Evolutionary conservation across 2,113 vertebrate genomes (phyloP).

Genomic region (Oncorhynchus nerka): DNA sequence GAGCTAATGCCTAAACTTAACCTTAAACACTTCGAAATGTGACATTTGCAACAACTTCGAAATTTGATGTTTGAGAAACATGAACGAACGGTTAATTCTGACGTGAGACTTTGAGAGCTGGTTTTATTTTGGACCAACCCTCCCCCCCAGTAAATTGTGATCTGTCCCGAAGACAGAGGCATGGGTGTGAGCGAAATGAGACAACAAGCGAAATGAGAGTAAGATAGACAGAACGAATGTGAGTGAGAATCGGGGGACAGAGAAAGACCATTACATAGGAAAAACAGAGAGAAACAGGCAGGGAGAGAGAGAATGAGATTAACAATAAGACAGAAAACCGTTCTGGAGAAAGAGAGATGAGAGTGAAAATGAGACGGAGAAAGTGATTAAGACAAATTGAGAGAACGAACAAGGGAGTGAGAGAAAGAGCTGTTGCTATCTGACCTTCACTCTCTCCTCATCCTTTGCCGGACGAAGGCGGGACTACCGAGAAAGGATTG

Average conservation of each 20-base stretch:
- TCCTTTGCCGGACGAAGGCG: slow-evolving; percentile 40
- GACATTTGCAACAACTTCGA: too few species aligned
- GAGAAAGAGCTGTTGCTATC: neutral
- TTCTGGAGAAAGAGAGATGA: neutral
- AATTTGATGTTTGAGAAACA: too few species aligned
- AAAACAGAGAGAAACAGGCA: too few species aligned
- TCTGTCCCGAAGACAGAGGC: too few species aligned
- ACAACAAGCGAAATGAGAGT: neutral
- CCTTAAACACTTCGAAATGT: too few species aligned
- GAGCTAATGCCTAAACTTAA: too few species aligned
- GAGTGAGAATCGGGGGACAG: neutral
- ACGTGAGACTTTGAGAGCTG: too few species aligned
- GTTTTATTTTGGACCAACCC: too few species aligned
- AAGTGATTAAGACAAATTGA: neutral
- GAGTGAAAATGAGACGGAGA: neutral
- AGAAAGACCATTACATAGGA: neutral
- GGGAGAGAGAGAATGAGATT: too few species aligned
- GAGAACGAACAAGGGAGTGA: neutral
- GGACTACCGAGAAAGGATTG: slow-evolving; percentile 43
- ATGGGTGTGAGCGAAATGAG: too few species aligned
- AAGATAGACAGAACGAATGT: neutral
- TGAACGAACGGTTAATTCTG: too few species aligned
- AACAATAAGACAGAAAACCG: neutral
- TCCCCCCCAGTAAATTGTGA: too few species aligned
- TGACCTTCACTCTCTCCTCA: slow-evolving; percentile 13